A percentile compares a stretch with the other conserved stretches of the same genome.
Conservation (phyloP, 2,113 vertebrate genomes). For the Hemibagrus wyckioides region DNA sequence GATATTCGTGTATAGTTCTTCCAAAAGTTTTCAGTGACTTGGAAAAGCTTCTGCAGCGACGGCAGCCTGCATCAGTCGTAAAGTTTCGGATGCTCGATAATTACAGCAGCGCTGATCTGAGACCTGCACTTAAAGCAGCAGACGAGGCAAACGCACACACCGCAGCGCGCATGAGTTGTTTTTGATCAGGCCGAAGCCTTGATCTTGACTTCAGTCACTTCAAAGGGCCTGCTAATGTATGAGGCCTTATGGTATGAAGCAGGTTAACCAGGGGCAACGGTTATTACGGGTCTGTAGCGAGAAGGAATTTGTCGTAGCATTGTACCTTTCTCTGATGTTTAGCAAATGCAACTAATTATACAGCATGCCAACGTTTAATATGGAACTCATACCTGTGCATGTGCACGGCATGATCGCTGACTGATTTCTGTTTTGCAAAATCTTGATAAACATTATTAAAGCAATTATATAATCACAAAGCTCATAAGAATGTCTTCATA, state of each 20-base stretch:
- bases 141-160: slow-evolving; percentile 28
- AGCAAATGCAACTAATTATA: slow-evolving; percentile 35
- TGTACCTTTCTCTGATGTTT: slow-evolving; percentile 44
- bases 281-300: slow-evolving; percentile 39
- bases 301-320: slow-evolving; percentile 27
- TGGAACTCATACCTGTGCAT: not conserved
- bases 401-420: not conserved
- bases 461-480: slow-evolving; percentile 7
- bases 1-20: not conserved
- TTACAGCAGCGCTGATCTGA: slow-evolving; percentile 32
- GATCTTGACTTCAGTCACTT: slow-evolving; percentile 53
- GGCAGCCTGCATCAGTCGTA: not conserved
- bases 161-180: slow-evolving; percentile 33
- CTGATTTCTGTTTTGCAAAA: slow-evolving; percentile 11
- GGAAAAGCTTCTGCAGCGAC: not conserved
- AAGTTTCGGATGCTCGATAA: slow-evolving; percentile 25
- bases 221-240: slow-evolving; percentile 54
- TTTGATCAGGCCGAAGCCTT: slow-evolving; percentile 55
- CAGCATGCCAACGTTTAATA: not conserved
- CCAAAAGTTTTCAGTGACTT: not conserved
- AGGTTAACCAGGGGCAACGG: slow-evolving; percentile 42
- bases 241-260: slow-evolving; percentile 44
- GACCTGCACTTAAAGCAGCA: slow-evolving; percentile 37
- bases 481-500: not conserved
- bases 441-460: slow-evolving; percentile 9